Conservation (phyloP, 1,140 invertebrate genomes). For the Papilio polyxenes region DNA sequence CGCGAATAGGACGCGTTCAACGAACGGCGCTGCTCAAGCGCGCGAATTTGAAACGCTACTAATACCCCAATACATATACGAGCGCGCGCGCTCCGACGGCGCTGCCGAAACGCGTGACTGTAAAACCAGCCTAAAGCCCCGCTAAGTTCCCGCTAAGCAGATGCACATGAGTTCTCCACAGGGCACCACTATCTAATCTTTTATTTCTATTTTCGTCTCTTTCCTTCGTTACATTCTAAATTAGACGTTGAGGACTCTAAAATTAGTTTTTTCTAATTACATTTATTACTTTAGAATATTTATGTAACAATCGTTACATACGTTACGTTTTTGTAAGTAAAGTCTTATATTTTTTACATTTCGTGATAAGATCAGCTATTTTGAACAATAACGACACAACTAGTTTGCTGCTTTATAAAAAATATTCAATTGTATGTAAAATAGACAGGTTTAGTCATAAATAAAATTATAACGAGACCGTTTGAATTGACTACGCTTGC, state of each 20-base stretch:
- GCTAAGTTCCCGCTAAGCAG: constrained; percentile 66
- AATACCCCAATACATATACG: too few relatives aligned
- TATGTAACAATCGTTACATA: constrained; percentile 50
- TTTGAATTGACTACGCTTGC: constrained; percentile 45
- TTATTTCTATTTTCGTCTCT: constrained; percentile 61
- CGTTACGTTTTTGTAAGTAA: constrained; percentile 35
- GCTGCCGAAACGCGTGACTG: too few relatives aligned
- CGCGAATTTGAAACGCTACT: too few relatives aligned
- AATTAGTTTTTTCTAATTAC: constrained; percentile 63
- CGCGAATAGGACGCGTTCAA: too few relatives aligned
- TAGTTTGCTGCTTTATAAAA: constrained; percentile 61
- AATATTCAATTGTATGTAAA: constrained; percentile 74
- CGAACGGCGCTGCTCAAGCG: too few relatives aligned
- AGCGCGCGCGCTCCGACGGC: too few relatives aligned
- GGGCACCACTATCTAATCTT: constrained; percentile 68
- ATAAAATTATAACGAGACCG: constrained; percentile 65
- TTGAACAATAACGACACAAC: constrained; percentile 50
- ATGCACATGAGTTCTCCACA: constrained; percentile 71
- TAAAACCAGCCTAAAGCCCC: constrained; percentile 42
- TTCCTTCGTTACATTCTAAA: constrained; percentile 47
- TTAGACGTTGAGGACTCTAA: constrained; percentile 51
- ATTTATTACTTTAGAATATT: constrained; percentile 59
- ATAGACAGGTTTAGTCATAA: constrained; percentile 57
- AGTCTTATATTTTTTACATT: constrained; percentile 33
- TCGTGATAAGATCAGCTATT: constrained; percentile 32